Evolutionary conservation across 2,797 vertebrate genomes (phyloP).

Genomic region (Microchirus variegatus): DNA sequence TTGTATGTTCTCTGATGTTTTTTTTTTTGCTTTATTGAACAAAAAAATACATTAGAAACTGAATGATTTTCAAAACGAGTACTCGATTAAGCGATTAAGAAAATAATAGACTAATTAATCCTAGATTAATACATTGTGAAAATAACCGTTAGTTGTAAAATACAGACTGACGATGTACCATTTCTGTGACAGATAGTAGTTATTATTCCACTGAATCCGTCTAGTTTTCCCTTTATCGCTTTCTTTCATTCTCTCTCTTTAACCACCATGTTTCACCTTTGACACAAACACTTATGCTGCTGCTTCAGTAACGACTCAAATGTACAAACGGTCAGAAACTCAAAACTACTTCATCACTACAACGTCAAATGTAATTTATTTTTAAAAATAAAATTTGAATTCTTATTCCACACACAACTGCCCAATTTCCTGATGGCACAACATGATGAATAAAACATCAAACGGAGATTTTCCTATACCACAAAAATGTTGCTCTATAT

Average conservation of each 20-base stretch:
- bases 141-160: too few relatives aligned
- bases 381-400: slow-evolving; percentile 31
- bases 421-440: slow-evolving; percentile 57
- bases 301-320: slow-evolving; percentile 27
- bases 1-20: too few relatives aligned
- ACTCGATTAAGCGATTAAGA: too few relatives aligned
- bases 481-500: slow-evolving; percentile 64
- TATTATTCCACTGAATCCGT: too few relatives aligned
- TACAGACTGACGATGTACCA: too few relatives aligned
- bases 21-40: too few relatives aligned
- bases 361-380: slow-evolving; percentile 39
- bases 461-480: slow-evolving; percentile 59
- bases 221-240: too few relatives aligned
- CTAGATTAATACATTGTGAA: too few relatives aligned
- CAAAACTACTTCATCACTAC: slow-evolving; percentile 54
- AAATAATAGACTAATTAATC: too few relatives aligned
- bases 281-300: slow-evolving; percentile 19
- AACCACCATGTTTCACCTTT: slow-evolving; percentile 2
- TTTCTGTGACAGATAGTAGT: too few relatives aligned
- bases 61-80: too few relatives aligned
- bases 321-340: slow-evolving; percentile 39
- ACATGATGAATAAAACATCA: slow-evolving; percentile 76
- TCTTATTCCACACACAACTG: slow-evolving; percentile 54
- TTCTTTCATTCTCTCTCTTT: background rate
- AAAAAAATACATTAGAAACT: too few relatives aligned